phyloP scores from a whole-genome alignment of 1,140 invertebrate genomes.

The Cotesia typhae region DNA sequence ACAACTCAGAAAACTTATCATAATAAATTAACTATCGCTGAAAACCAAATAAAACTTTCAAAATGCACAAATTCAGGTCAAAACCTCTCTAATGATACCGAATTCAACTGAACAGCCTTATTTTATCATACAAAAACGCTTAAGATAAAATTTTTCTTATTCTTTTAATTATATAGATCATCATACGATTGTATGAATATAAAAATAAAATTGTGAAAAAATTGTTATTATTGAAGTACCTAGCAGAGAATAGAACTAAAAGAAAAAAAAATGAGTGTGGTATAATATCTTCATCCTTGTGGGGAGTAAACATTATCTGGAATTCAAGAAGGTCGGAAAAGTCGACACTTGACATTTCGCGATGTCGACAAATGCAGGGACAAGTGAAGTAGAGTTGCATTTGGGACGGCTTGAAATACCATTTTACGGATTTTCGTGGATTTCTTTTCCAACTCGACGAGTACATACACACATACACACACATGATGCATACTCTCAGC shows the following conservation, averaged over 20 bases:
- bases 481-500: constrained; percentile 30
- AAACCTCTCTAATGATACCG: no score
- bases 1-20: no score
- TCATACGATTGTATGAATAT: no score
- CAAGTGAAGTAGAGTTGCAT: constrained; percentile 32
- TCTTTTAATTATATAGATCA: no score
- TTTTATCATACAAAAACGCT: no score
- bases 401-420: constrained; percentile 39
- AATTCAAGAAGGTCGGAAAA: constrained; percentile 30
- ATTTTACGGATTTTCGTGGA: constrained; percentile 40
- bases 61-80: no score
- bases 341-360: constrained; percentile 32
- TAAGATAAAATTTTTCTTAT: no score
- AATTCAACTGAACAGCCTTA: no score
- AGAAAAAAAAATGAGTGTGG: neutral
- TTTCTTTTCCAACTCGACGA: constrained; percentile 9
- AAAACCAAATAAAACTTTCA: no score
- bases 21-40: no score
- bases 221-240: no score
- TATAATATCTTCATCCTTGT: neutral
- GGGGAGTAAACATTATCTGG: constrained; percentile 19
- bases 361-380: constrained; percentile 27
- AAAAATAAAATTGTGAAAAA: no score
- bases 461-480: neutral
- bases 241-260: neutral